A percentile compares a stretch with the other conserved stretches of the same genome.
Conservation (phyloP, 1,140 invertebrate genomes). For the Nasonia giraulti region DNA sequence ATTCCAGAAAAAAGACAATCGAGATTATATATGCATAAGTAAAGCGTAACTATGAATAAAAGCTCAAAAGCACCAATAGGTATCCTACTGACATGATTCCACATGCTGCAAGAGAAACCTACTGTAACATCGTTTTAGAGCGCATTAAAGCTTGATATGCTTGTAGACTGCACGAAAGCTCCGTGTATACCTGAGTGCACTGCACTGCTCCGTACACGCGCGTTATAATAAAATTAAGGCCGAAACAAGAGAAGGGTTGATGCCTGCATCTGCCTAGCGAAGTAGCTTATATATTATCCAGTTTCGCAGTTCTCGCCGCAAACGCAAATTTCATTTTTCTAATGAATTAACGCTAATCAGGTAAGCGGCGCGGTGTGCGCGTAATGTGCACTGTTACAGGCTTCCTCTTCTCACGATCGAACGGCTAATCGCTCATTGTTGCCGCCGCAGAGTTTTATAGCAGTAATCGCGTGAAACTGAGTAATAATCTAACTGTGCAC, state of each 20-base stretch:
- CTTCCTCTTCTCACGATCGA: too few species aligned
- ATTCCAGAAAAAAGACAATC: not conserved
- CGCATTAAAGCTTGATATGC: not conserved
- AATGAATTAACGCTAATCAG: slow-evolving; percentile 11
- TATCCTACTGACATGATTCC: too few species aligned
- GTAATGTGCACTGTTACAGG: too few species aligned
- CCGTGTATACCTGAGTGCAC: not conserved
- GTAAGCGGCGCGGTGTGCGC: not conserved
- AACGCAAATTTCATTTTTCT: slow-evolving; percentile 15
- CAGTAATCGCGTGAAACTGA: too few species aligned
- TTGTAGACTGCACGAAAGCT: too few species aligned
- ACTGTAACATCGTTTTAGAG: not conserved
- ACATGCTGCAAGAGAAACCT: not conserved
- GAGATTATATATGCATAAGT: too few species aligned
- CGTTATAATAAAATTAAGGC: slow-evolving; percentile 20
- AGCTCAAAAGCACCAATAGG: too few species aligned
- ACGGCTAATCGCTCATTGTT: too few species aligned
- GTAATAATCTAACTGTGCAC: too few species aligned
- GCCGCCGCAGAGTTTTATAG: too few species aligned
- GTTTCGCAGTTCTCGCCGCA: not conserved
- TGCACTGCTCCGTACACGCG: not conserved
- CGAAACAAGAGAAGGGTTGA: slow-evolving; percentile 25
- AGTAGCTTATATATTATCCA: not conserved
- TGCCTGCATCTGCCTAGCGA: not conserved
- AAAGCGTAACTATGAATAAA: too few species aligned